phyloP scores from a whole-genome alignment of 2,888 invertebrate species.

The Ryuthela nishihirai region DNA sequence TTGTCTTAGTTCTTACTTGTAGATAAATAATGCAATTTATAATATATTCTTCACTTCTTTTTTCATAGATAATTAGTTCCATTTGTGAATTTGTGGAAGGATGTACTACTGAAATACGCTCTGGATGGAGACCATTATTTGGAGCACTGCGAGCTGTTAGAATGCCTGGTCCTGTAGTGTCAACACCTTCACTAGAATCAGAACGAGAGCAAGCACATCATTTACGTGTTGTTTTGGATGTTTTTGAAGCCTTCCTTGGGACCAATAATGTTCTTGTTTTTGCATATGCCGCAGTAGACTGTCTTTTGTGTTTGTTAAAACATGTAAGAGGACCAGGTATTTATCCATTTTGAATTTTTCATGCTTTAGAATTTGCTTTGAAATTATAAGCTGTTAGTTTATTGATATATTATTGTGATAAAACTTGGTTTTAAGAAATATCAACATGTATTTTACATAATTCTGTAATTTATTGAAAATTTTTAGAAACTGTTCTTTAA shows the following conservation, averaged over 20 bases:
- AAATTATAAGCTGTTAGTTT: too few relatives aligned
- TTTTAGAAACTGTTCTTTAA: too few relatives aligned
- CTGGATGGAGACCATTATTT: conserved; percentile 94
- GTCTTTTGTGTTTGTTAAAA: conserved; percentile 80
- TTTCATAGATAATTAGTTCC: conserved; percentile 77
- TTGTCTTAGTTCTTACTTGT: not conserved
- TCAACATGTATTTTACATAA: too few relatives aligned
- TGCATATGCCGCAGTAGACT: conserved; percentile 89
- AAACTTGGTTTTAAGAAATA: too few relatives aligned
- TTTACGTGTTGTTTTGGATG: conserved; percentile 61
- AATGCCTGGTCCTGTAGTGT: conserved; percentile 42
- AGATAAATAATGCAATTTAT: not conserved
- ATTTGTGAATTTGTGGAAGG: conserved; percentile 95
- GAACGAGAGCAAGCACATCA: conserved; percentile 41
- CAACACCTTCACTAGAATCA: not conserved
- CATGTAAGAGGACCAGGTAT: conserved; percentile 66
- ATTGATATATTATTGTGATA: too few relatives aligned
- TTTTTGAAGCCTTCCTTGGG: conserved; percentile 87
- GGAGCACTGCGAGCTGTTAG: conserved; percentile 83
- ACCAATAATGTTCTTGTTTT: conserved; percentile 91
- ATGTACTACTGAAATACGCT: conserved; percentile 85
- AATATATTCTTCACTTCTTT: conserved; percentile 2
- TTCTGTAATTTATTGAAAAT: too few relatives aligned
- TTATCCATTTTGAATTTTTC: conserved; percentile 25
- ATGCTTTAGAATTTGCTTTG: too few relatives aligned